These are phyloP conservation scores for Netelia fuscicornis DNA, from an alignment of 2,888 invertebrate species.

Conservation along the genomic window DNA sequence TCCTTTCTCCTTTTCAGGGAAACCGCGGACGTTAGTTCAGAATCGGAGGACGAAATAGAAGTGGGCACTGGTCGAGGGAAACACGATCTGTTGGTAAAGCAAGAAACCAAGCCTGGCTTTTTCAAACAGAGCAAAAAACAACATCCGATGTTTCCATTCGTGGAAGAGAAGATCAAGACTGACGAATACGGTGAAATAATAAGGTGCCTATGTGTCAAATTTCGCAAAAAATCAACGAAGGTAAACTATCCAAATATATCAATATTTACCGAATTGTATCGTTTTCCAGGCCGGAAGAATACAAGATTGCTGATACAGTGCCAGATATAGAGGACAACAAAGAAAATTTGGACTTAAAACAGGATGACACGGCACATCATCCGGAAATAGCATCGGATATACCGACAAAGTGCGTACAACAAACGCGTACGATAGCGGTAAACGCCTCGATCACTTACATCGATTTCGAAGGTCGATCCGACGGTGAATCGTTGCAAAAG, in stretches of 20 bases:
- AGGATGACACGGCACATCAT: constrained; percentile 86
- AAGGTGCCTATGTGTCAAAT: constrained; percentile 83
- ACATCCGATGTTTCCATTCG: constrained; percentile 98
- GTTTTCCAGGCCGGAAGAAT: constrained; percentile 92
- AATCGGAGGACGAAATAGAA: constrained; percentile 94
- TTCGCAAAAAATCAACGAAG: neutral
- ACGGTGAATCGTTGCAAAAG: constrained; percentile 92
- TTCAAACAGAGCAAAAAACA: constrained; percentile 96
- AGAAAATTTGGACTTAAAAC: constrained; percentile 88
- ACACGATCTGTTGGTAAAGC: constrained; percentile 95
- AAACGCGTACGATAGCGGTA: constrained; percentile 91
- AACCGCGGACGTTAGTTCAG: constrained; percentile 90
- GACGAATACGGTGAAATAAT: constrained; percentile 99
- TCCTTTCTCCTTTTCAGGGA: constrained; percentile 86
- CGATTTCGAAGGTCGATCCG: constrained; percentile 98
- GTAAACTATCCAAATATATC: neutral
- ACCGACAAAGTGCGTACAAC: constrained; percentile 95
- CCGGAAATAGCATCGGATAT: constrained; percentile 88
- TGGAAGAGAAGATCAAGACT: constrained; percentile 95
- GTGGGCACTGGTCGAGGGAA: constrained; percentile 91
- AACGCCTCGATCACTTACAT: constrained; percentile 96
- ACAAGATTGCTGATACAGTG: constrained; percentile 91
- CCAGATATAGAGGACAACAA: constrained; percentile 89
- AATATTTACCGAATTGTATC: constrained; percentile 36
- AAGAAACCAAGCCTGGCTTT: constrained; percentile 91